phyloP scores from a whole-genome alignment of 2,797 vertebrate genomes.

The Anguilla marmorata region DNA sequence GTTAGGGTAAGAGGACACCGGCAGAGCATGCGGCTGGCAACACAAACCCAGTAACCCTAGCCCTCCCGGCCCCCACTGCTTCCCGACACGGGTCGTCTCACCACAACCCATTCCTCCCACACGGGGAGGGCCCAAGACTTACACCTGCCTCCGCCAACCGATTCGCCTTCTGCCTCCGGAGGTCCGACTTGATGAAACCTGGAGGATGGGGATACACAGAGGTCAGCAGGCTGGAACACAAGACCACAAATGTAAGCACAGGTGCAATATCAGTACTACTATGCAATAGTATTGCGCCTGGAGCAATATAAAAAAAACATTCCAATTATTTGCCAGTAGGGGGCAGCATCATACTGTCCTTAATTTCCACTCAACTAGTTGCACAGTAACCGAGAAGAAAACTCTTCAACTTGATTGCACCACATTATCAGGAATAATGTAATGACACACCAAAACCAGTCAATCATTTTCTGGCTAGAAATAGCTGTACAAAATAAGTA shows the following conservation, averaged over 20 bases:
- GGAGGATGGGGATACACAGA: conserved; percentile 34
- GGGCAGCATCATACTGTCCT: conserved; percentile 37
- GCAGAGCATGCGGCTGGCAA: conserved; percentile 1
- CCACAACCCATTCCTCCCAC: conserved; percentile 31
- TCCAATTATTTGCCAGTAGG: conserved; percentile 50
- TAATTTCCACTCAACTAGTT: neutral
- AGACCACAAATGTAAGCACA: neutral
- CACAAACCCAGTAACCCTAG: conserved; percentile 21
- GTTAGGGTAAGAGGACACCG: conserved; percentile 29
- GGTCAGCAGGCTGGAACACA: neutral
- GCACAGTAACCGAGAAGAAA: neutral
- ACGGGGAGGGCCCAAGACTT: conserved; percentile 56
- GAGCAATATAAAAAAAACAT: neutral
- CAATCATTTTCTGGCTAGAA: neutral
- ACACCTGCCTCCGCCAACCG: conserved; percentile 61
- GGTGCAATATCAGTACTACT: neutral
- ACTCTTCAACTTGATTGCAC: conserved; percentile 3
- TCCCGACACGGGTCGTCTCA: neutral
- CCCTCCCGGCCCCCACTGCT: conserved; percentile 3
- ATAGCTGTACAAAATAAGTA: too few relatives aligned
- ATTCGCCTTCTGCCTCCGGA: conserved; percentile 86
- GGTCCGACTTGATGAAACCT: conserved; percentile 89
- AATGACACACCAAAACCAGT: neutral
- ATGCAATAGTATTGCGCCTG: too few relatives aligned
- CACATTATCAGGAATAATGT: neutral